phyloP scores from a whole-genome alignment of 1,140 invertebrate genomes.

The Sycophila sp. region DNA sequence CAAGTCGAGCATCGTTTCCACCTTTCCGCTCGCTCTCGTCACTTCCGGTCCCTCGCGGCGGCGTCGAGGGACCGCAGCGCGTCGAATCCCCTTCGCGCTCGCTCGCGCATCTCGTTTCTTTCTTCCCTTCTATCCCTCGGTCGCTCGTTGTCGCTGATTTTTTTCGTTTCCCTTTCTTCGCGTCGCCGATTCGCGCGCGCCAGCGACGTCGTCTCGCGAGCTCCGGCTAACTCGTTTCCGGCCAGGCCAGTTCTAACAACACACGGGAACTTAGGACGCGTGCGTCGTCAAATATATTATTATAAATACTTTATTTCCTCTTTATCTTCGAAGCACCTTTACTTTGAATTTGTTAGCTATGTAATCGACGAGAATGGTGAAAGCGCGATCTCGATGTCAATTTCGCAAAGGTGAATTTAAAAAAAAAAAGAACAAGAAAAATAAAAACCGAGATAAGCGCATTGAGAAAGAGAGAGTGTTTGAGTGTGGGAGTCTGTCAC shows the following conservation, averaged over 20 bases:
- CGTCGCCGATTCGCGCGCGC: background rate
- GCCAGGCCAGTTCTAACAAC: constrained; percentile 47
- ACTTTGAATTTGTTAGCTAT: constrained; percentile 28
- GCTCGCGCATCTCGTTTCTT: background rate
- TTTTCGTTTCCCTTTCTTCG: constrained; percentile 1
- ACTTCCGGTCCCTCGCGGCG: too few species aligned
- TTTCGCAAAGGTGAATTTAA: too few species aligned
- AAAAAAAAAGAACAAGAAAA: too few species aligned
- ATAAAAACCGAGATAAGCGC: constrained; percentile 6
- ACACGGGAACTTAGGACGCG: constrained; percentile 31
- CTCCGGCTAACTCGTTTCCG: constrained; percentile 31
- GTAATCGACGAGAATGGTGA: too few species aligned
- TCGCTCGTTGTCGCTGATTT: background rate
- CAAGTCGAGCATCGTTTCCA: constrained; percentile 5
- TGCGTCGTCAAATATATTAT: too few species aligned
- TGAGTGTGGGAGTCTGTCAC: constrained; percentile 26
- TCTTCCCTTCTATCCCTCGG: background rate
- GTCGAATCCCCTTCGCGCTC: background rate
- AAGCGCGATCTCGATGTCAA: constrained; percentile 36
- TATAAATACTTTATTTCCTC: constrained; percentile 15
- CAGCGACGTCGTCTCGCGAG: constrained; percentile 23
- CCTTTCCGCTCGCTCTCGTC: too few species aligned
- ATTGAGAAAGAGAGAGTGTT: constrained; percentile 14
- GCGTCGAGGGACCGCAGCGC: background rate
- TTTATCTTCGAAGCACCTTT: constrained; percentile 27